Conservation (phyloP, 2,113 vertebrate species). For the Cavia aperea region DNA sequence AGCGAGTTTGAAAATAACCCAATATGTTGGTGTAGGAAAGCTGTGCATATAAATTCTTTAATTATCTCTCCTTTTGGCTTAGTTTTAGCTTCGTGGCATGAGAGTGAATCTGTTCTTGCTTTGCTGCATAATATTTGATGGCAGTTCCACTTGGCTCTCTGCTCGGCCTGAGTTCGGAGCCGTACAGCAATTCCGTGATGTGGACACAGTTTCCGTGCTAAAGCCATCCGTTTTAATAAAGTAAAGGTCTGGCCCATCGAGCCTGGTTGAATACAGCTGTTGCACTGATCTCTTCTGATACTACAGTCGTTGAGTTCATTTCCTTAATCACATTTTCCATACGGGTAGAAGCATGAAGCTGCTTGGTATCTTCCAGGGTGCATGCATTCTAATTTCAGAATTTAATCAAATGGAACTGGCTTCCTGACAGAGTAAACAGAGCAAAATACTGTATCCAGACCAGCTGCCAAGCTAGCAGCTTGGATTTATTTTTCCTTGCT, state of each 20-base stretch:
- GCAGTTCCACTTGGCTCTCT: constrained; percentile 55
- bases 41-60: constrained; percentile 59
- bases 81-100: constrained; percentile 40
- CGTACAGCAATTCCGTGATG: constrained; percentile 54
- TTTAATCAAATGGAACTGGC: constrained; percentile 73
- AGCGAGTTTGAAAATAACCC: constrained; percentile 52
- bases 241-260: constrained; percentile 67
- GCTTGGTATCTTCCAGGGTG: constrained; percentile 66
- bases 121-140: constrained; percentile 38
- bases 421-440: constrained; percentile 72
- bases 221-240: constrained; percentile 72
- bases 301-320: constrained; percentile 66
- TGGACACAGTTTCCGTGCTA: constrained; percentile 64
- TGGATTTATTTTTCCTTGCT: constrained; percentile 69
- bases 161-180: constrained; percentile 45
- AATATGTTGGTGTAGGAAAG: constrained; percentile 50
- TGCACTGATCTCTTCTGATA: constrained; percentile 64
- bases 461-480: constrained; percentile 68
- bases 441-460: constrained; percentile 72
- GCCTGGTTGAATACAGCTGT: constrained; percentile 68
- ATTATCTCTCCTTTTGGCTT: constrained; percentile 62
- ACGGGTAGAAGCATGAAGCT: constrained; percentile 67
- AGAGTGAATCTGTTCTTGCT: constrained; percentile 23
- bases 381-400: constrained; percentile 73
- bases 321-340: constrained; percentile 73